Evolutionary conservation across 2,113 vertebrate species (phyloP).

Genomic region (Spermophilus dauricus): DNA sequence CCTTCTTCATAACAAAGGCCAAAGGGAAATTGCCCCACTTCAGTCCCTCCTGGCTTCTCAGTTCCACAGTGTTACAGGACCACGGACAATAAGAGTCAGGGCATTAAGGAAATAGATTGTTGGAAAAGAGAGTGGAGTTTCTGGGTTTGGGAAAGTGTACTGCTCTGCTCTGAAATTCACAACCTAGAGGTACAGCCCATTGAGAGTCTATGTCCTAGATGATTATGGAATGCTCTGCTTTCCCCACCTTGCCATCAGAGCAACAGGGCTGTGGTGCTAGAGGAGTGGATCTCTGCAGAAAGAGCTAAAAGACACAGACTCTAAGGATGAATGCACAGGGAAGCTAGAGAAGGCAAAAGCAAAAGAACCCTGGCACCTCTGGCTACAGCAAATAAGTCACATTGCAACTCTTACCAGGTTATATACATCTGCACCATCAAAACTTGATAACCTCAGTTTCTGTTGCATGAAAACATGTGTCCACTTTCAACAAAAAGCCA

Average conservation of each 20-base stretch:
- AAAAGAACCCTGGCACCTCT: not conserved
- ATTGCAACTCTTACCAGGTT: not conserved
- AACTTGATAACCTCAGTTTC: not conserved
- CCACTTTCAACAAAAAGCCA: not conserved
- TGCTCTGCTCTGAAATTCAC: not conserved
- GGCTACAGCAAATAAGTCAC: not conserved
- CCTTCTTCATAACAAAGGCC: not conserved
- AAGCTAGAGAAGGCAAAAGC: not conserved
- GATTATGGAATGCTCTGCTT: not conserved
- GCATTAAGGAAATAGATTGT: not conserved
- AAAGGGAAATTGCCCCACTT: not conserved
- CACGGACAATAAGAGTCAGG: not conserved
- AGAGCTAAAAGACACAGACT: not conserved
- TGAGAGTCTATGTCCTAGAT: not conserved
- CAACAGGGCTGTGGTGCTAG: accelerated
- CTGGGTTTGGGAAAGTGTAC: not conserved
- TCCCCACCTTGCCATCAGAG: not conserved
- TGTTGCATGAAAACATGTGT: not conserved
- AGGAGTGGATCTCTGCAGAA: not conserved
- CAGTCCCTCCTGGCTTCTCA: not conserved
- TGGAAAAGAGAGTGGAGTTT: not conserved
- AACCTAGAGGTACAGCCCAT: not conserved
- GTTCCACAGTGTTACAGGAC: not conserved
- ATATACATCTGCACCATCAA: not conserved
- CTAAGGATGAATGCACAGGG: not conserved